Percentiles rank a stretch among this genome's conserved stretches.
These are phyloP conservation scores for Siniperca scherzeri DNA, from an alignment of 2,797 vertebrate species.

Conservation along the genomic window DNA sequence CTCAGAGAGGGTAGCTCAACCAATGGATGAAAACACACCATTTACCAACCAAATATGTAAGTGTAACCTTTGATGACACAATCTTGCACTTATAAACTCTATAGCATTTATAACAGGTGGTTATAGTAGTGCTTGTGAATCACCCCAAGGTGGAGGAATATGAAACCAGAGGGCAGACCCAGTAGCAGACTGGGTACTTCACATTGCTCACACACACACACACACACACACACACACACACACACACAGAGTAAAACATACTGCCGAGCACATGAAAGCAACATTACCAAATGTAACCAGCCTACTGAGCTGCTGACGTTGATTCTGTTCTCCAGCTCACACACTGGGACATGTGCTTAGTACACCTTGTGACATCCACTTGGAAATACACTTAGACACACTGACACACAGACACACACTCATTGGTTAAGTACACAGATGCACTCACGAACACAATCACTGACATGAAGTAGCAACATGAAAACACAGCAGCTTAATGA, in stretches of 20 bases:
- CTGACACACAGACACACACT: conserved; percentile 32
- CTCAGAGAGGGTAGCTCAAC: too few species aligned
- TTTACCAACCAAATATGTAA: background rate
- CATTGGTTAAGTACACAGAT: background rate
- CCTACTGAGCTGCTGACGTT: conserved; percentile 59
- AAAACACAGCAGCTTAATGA: background rate
- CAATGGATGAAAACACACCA: background rate
- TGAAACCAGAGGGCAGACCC: background rate
- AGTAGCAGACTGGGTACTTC: background rate
- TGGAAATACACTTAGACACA: conserved; percentile 29
- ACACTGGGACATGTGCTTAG: conserved; percentile 61
- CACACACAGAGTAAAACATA: conserved; percentile 24
- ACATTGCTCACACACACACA: conserved; percentile 12
- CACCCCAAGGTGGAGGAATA: background rate
- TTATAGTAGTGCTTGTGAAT: background rate
- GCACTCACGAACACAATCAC: background rate
- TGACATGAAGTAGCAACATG: background rate
- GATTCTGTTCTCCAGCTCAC: conserved; percentile 58
- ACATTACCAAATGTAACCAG: conserved; percentile 14
- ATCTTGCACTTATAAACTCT: background rate
- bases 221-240: conserved; percentile 20
- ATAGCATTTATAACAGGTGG: background rate
- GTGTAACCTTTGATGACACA: background rate
- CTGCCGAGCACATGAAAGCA: conserved; percentile 37
- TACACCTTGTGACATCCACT: conserved; percentile 34